phyloP scores from a whole-genome alignment of 2,113 vertebrate genomes.

The Butorides virescens region DNA sequence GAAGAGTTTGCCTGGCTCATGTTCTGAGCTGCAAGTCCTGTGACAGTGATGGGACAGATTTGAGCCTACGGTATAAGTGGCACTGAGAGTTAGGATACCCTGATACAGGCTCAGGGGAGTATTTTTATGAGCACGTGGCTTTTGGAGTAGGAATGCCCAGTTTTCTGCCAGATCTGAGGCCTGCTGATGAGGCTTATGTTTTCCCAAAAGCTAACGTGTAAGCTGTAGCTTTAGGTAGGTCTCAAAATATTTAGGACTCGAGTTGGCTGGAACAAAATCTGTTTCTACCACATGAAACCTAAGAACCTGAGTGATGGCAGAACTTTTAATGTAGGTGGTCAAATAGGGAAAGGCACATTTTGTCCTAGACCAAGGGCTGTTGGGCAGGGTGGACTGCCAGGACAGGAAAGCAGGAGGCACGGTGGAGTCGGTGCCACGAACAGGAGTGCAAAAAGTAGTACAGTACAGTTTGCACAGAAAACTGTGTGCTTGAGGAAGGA shows the following conservation, averaged over 20 bases:
- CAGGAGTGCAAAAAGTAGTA: background rate
- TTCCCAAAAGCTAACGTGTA: background rate
- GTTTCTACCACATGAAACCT: background rate
- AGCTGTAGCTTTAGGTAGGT: background rate
- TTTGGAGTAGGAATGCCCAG: background rate
- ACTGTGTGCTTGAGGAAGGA: background rate
- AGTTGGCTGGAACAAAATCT: background rate
- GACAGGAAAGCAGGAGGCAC: background rate
- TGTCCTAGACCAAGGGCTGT: background rate
- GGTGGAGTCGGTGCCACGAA: rapidly evolving
- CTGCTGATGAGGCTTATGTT: background rate
- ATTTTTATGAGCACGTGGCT: background rate
- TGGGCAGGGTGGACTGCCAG: background rate
- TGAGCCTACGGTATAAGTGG: background rate
- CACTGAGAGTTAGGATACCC: background rate
- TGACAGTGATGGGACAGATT: background rate
- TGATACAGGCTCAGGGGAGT: background rate
- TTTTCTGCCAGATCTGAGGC: background rate
- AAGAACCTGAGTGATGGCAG: background rate
- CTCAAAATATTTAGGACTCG: background rate
- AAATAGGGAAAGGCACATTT: background rate
- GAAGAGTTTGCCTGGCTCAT: background rate
- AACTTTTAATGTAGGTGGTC: background rate
- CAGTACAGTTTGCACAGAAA: background rate
- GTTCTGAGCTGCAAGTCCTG: background rate